A percentile compares a stretch with the other conserved stretches of the same genome.
These are phyloP conservation scores for Drosophila biarmipes DNA, from an alignment of 1,140 invertebrate genomes.

Conservation along the genomic window DNA sequence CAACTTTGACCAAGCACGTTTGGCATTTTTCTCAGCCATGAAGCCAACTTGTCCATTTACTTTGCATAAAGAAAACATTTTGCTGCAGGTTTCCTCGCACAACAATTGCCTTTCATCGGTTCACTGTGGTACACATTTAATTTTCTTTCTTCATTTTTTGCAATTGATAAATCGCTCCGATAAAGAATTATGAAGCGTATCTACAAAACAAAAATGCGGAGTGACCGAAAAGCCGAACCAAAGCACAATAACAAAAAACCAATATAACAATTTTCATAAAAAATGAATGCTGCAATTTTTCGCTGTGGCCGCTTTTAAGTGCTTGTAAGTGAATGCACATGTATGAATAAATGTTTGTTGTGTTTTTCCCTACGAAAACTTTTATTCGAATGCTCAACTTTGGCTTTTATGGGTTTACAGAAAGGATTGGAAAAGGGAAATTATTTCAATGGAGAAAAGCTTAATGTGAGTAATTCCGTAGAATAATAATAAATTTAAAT, in stretches of 20 bases:
- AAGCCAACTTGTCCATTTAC: constrained; percentile 27
- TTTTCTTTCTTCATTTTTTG: constrained; percentile 20
- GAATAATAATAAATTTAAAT: background rate
- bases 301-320: constrained; percentile 40
- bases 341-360: constrained; percentile 63
- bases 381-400: constrained; percentile 17
- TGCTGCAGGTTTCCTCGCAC: constrained; percentile 26
- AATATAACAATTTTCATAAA: constrained; percentile 49
- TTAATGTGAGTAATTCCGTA: background rate
- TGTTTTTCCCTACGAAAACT: constrained; percentile 30
- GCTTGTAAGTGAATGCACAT: constrained; percentile 57
- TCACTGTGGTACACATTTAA: constrained; percentile 4
- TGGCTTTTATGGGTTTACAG: constrained; percentile 26
- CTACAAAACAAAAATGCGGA: constrained; percentile 37
- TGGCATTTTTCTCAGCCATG: constrained; percentile 13
- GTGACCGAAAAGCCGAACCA: constrained; percentile 45
- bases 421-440: constrained; percentile 17
- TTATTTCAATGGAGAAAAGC: background rate
- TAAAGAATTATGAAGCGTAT: constrained; percentile 61
- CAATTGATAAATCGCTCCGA: constrained; percentile 63
- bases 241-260: constrained; percentile 18
- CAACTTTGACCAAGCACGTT: constrained; percentile 37
- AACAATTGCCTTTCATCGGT: constrained; percentile 29
- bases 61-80: constrained; percentile 54
- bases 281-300: constrained; percentile 48